phyloP scores from a whole-genome alignment of 2,888 invertebrate genomes.

The Galeruca laticollis region DNA sequence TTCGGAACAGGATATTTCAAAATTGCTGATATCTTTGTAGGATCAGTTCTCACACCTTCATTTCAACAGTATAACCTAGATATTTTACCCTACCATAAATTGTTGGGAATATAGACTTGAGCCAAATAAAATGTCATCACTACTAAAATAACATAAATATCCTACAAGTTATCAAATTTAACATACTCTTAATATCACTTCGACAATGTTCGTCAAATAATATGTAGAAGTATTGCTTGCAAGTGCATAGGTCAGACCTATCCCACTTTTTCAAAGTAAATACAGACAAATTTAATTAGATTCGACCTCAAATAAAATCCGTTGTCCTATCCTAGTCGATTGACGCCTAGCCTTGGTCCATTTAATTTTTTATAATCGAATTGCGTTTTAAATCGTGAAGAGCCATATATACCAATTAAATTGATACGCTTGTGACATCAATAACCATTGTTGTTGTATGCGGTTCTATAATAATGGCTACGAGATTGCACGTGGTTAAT shows the following conservation, averaged over 20 bases:
- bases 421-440: slow-evolving; percentile 18
- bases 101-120: no score
- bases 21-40: no score
- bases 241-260: neutral
- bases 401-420: slow-evolving; percentile 19
- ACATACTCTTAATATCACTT: no score
- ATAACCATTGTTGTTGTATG: slow-evolving; percentile 25
- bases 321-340: slow-evolving; percentile 6
- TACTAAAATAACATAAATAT: no score
- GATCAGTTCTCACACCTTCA: no score
- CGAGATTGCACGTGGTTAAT: slow-evolving; percentile 16
- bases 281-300: neutral
- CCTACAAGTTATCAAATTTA: no score
- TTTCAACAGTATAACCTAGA: no score
- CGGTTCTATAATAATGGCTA: slow-evolving; percentile 14
- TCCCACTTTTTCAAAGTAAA: neutral
- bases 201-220: no score
- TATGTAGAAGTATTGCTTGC: no score
- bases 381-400: slow-evolving; percentile 11
- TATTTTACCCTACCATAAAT: no score
- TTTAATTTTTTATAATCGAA: slow-evolving; percentile 2
- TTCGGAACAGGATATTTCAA: no score
- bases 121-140: no score
- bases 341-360: slow-evolving; percentile 4
- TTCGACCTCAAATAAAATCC: neutral